Evolutionary conservation across 2,797 vertebrate genomes (phyloP), one percentile per base, ranked within the genome.

Genomic region (Sparus aurata): DNA sequence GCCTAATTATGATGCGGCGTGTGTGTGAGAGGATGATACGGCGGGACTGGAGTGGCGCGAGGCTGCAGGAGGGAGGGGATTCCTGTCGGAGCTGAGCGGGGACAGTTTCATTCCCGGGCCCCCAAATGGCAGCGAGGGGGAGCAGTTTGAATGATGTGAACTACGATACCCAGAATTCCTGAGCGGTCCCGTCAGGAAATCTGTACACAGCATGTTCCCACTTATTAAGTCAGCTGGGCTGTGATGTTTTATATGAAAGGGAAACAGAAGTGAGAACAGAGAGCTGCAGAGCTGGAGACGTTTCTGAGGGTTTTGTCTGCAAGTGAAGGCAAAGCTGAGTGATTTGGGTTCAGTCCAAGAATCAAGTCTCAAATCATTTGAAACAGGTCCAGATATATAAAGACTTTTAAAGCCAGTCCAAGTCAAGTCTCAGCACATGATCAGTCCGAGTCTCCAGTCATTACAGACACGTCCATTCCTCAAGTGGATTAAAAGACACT

Each of bases 1-100:
- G 96, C 95, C 97, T 98, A 97, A 98, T 98, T 97, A 98, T 97
- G 97, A 97, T 97, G 97, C 95, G 94, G 94, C 95, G 96, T 96
- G 97, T 97, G 97, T 97, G 96, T 95, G 97, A 96, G 96, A 93
- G 93, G 96, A 97, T 98, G 97, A 98, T 97, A 97, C 92, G 96
- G 95, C 94, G 94, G 95, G 94, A 95, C 93, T 93, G 95, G 64
- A 87, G 84, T 72, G 78, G 65, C 20, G 68, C 2, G 30, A 77
- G 62, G 57, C 58, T 62, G 78, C 45, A 47, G 75, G 60, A 69
- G 57, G 30, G 27, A 2, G n/a, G 30, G 25, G 22, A 18, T 8
- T 22, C 38, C 30, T 50, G 54, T 8, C 12, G 17, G 38, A 27
- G 57, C 23, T 11, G 11, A 53, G 38, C 49, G 3, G 60, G 47